Evolutionary conservation across 2,888 invertebrate species (phyloP), one percentile per base, ranked within the genome.

Genomic region (Litoditis marina): DNA sequence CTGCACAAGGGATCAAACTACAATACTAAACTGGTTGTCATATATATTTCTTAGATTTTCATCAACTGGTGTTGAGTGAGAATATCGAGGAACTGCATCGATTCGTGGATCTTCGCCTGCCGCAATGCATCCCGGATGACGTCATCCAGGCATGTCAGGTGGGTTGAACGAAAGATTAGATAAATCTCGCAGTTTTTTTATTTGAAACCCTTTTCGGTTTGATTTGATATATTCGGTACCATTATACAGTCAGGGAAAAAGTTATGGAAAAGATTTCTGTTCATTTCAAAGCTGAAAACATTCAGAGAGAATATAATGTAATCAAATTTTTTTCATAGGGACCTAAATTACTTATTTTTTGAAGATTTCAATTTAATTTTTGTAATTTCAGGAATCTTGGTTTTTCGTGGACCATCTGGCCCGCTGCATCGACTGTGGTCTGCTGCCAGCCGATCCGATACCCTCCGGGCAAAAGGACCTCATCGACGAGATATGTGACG

Each of bases 381-480:
- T 4, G 6, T 30, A 31, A 27, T 22, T 63, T 2, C 56, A 68
- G 61, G 66, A 62, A 36, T 74, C 74, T 0, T 74, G 74, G 74
- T 74, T 71, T 57, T 74, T 65, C 59, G 73, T 74, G 51, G 71
- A 74, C 42, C 73, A 69, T 44, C 42, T 73, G n/a, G 57, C 64
- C 2, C 57, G 63, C 27, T 70, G 63, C 1, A 50, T 70, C 0
- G 70, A 70, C 22, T 51, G 55, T 19, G 72, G 69, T n/a, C 47
- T 67, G 27, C 22, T 69, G 4, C 52, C 60, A 5, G 57, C 60
- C 27, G 69, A 67, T 31, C 16, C 58, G 8, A 25, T 51, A 11
- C 59, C 58, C 2, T 27, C 31, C 19, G 54, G 63, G 0, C 58
- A 65, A 16, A 56, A 56, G 30, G 66, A 66, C 19, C 60, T 64